Evolutionary conservation across 1,140 invertebrate genomes (phyloP), one percentile per base, ranked within the genome.

Genomic region (Panagrolaimus sp.): DNA sequence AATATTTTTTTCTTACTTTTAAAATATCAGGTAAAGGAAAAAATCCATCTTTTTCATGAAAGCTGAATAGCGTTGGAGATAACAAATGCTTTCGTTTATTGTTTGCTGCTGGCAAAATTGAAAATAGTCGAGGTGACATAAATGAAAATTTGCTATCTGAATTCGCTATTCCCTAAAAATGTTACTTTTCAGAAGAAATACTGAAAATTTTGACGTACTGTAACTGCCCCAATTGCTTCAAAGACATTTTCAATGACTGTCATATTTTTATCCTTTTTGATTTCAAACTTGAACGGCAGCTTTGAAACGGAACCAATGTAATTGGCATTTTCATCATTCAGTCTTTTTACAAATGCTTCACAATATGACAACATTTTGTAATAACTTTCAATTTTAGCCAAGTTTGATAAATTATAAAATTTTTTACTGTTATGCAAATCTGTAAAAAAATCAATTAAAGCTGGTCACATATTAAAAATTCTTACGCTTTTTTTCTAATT

Each of bases 121-220:
- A 46, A 42, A 69, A 69, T n/a, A 69, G 31, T 16, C 67, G 67
- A 8, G 67, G 67, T 14, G 67, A 69, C 42, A 69, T 16, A 11
- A 69, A 27, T 11, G 20, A 25, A 16, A 57, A 57, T 27, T 57
- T 57, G 11, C 20, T 27, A 20, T 57, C 20, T 57, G 51, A 16
- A 11, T 57, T 57, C 4, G 20, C 27, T 5, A 25, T 11, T 8
- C 51, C 51, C 51, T 57, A 20, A 8, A 57, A 57, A 57, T 57
- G 0, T 23, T 4, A 23, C 8, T 20, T 57, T 4, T 38, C 7
- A 4, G 20, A 2, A 9, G 8, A 0, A 0, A 27, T 13, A 57
- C 1, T 13, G 20, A 4, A 57, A 4, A 25, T 11, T 1, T 0
- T 57, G 3, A 25, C 14, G 11, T 57, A 57, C 51, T 16, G 27